Evolutionary conservation across 2,113 vertebrate genomes (phyloP).

Genomic region (Suricata suricatta): DNA sequence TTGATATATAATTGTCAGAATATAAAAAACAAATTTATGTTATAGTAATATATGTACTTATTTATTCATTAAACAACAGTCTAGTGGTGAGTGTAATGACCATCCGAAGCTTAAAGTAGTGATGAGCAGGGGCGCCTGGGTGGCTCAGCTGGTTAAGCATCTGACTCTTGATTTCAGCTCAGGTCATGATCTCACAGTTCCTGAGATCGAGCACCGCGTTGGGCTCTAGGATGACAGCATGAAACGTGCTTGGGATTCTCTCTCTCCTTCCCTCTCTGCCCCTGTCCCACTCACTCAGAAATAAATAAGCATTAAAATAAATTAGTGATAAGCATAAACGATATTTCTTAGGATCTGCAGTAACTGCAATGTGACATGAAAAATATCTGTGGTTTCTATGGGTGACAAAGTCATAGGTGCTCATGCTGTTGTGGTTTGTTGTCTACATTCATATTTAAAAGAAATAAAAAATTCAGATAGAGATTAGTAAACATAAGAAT

Average conservation of each 20-base stretch:
- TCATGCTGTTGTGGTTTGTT: slow-evolving; percentile 9
- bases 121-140: neutral
- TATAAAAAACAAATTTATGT: neutral
- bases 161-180: no score
- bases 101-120: slow-evolving; percentile 18
- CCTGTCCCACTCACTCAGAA: no score
- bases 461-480: slow-evolving; percentile 8
- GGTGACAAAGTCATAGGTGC: neutral
- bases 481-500: neutral
- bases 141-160: no score
- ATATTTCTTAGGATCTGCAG: neutral
- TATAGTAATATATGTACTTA: neutral
- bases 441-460: neutral
- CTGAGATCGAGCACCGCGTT: no score
- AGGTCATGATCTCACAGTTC: no score
- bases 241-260: no score
- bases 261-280: no score
- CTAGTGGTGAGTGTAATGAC: neutral
- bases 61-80: slow-evolving; percentile 25
- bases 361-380: neutral
- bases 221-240: no score
- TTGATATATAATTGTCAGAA: slow-evolving; percentile 2
- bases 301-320: no score
- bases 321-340: neutral
- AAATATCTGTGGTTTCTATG: neutral